Base-by-base conservation (phyloP, 2,888 invertebrate species). In the Portevinia maculata region DNA sequence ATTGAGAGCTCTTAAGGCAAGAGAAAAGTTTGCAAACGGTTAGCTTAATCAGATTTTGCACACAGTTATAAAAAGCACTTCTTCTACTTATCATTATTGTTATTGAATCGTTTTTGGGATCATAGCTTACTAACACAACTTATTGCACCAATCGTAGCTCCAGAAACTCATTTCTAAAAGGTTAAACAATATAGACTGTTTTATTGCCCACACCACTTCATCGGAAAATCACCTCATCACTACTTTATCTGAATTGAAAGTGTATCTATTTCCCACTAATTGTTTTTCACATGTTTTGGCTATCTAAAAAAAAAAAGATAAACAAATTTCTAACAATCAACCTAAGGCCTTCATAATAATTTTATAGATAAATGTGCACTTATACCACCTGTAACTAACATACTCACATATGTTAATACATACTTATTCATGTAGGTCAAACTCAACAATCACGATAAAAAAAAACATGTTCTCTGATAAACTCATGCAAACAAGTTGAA, bases 301-400 rank as follows among this genome's bases (percentile, higher is more conserved):
- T 41, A 34, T 60, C 65, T 37, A 9, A 48, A n/a, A 5, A 62
- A 48, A 39, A 3, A n/a, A 9, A 64, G 73, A 64, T 74, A 74
- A 73, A 30, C 46, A 62, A n/a, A 9, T 39, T 64, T 15, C 37
- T 24, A 50, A 19, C n/a, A 50, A 64, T 64, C 50, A 24, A 41
- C 30, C 39, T 39, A 8, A 39, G 46, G 53, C 46, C 48, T 57
- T 50, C 21, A 48, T 3, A 64, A 46, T 55, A 32, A 39, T 55
- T 46, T 41, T 53, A n/a, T 21, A 34, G 0, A 11, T 13, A 15
- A 52, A 74, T n/a, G 48, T 7, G 17, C n/a, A n/a, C 53, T 1
- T 50, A 44, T 59, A 50, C 52, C 65, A 74, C 21, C 55, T 50
- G 8, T 19, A 62, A 15, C n/a, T 32, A 11, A 11, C 8, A n/a